Evolutionary conservation across 1,140 invertebrate genomes (phyloP), one percentile per base, ranked within the genome.

Genomic region (Procambarus virginalis): DNA sequence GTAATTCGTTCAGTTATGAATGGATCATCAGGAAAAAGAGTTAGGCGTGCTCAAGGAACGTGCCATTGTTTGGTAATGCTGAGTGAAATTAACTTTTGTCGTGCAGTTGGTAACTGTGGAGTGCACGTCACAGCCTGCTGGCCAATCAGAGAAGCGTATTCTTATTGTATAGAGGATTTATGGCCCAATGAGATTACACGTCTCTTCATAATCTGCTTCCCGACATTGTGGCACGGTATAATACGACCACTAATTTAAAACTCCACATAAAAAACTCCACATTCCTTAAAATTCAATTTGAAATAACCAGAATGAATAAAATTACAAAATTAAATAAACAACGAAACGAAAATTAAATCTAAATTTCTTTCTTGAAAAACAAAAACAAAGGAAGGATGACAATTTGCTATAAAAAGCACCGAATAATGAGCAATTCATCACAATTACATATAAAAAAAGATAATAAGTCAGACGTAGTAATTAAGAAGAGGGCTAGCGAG

Each of bases 141-240:
- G 51, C 84, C 84, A 86, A 86, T 86, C 84, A 77, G 70, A 77
- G 51, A 8, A 14, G 70, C 51, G 84, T 86, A 86, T 86, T 86
- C 84, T 78, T 78, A 86, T 78, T 84, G 82, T 84, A 84, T 84
- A 84, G 82, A 75, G 46, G 46, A 84, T 84, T 84, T 84, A 84
- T 75, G 82, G 22, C 34, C 82, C 82, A 75, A 75, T 84, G 82
- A 51, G 82, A 84, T 84, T 84, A 84, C 82, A 84, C 60, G 68
- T 75, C 82, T 84, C 82, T 84, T 84, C 68, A 68, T 84, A 75
- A 75, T 84, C 82, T 84, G n/a, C 22, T 46, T 73, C 82, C 48
- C 68, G 82, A 75, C 82, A 84, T 17, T 51, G 14, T 73, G 48
- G 70, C 49, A 75, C 46, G 46, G 73, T 73, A 73, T 73, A 73